Evolutionary conservation across 2,113 vertebrate species (phyloP).

Genomic region (Barnardius zonarius): DNA sequence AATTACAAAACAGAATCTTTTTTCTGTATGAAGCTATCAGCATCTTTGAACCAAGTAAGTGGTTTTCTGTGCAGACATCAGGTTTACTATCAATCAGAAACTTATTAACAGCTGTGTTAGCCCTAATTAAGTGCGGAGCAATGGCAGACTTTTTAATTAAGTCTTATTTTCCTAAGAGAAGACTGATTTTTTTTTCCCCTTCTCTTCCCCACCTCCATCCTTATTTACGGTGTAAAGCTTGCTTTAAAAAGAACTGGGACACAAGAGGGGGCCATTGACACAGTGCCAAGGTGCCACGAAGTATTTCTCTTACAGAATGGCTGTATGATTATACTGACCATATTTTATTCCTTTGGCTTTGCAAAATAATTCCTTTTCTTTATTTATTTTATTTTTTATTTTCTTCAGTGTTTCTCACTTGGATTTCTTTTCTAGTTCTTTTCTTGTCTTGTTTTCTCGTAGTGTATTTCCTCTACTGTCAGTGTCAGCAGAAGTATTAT

Average conservation of each 20-base stretch:
- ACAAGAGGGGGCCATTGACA: background rate
- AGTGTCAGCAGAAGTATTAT: background rate
- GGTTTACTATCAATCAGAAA: slow-evolving; percentile 62
- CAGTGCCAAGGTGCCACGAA: background rate
- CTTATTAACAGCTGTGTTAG: slow-evolving; percentile 62
- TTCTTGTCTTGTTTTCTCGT: background rate
- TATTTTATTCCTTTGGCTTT: background rate
- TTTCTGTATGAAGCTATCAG: slow-evolving; percentile 43
- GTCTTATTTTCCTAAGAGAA: slow-evolving; percentile 58
- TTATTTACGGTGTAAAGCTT: background rate
- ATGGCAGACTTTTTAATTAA: slow-evolving; percentile 57
- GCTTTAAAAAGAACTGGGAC: background rate
- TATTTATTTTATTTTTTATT: background rate
- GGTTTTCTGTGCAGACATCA: slow-evolving; percentile 60
- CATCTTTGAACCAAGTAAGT: slow-evolving; percentile 45
- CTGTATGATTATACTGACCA: background rate
- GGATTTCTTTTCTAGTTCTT: background rate
- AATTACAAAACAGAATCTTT: slow-evolving; percentile 64
- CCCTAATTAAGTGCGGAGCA: slow-evolving; percentile 57
- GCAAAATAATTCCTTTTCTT: background rate
- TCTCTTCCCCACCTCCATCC: background rate
- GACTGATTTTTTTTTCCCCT: background rate
- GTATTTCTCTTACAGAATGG: background rate
- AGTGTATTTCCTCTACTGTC: background rate
- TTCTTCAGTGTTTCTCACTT: background rate